A percentile compares a stretch with the other conserved stretches of the same genome.
Conservation (phyloP, 2,888 invertebrate genomes). For the Buathra laborator region DNA sequence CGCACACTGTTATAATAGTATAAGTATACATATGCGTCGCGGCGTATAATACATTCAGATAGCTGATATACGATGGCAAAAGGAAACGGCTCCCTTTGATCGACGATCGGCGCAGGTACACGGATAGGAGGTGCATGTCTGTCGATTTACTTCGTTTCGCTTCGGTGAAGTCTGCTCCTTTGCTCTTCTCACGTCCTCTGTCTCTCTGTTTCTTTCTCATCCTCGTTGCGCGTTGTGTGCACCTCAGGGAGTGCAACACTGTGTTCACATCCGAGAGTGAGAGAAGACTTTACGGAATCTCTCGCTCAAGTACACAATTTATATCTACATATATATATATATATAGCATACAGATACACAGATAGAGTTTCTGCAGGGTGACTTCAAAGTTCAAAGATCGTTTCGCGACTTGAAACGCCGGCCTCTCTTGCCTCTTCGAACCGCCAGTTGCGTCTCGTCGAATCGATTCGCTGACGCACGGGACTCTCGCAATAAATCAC, state of each 20-base stretch:
- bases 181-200: conserved; percentile 49
- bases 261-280: conserved; percentile 41
- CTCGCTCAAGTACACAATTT: conserved; percentile 44
- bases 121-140: conserved; percentile 69
- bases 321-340: conserved; percentile 11
- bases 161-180: conserved; percentile 55
- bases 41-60: conserved; percentile 58
- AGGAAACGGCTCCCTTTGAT: conserved; percentile 70
- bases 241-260: conserved; percentile 32
- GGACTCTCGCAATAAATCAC: conserved; percentile 60
- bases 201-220: conserved; percentile 31
- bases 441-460: conserved; percentile 23
- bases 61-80: conserved; percentile 44
- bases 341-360: neutral
- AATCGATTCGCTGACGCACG: conserved; percentile 65
- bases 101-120: conserved; percentile 68
- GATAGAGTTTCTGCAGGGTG: conserved; percentile 44
- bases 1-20: conserved; percentile 29
- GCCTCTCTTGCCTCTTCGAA: conserved; percentile 3
- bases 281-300: conserved; percentile 23
- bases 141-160: conserved; percentile 71
- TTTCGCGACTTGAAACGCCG: conserved; percentile 53
- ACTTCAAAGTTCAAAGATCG: conserved; percentile 65
- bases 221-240: conserved; percentile 26
- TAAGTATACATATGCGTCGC: conserved; percentile 33